Base-by-base conservation (phyloP, 1,140 invertebrate species). In the Phthorimaea operculella region DNA sequence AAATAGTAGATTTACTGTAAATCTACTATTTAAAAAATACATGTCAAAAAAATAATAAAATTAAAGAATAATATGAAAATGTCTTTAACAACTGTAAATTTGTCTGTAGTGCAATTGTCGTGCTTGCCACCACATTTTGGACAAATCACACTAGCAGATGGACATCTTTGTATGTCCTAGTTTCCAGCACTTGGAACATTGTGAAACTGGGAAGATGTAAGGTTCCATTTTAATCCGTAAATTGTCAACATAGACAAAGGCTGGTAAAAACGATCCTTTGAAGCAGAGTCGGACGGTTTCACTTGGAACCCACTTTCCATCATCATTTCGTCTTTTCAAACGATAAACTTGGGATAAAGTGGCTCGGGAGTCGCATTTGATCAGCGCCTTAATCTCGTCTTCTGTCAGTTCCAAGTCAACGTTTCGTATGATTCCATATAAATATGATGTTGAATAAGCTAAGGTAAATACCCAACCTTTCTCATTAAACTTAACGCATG, bases 201-300 rank as follows among this genome's bases (percentile, higher is more conserved):
- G 55, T 15, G 55, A 42, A 1, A 56, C 55, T 6, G 55, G 55
- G 12, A 51, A 56, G 14, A 47, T 14, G 33, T 56, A 56, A 4
- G 34, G 48, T 12, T 51, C 49, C 4, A 56, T 36, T 14, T 51
- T 17, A 16, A 48, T 39, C 14, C 47, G 17, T 16, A 49, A 5
- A 7, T 33, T 39, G 28, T 34, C 39, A 34, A 48, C 16, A 16
- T 49, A 49, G 15, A 55, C 17, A 49, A 49, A 39, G 33, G 44
- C 0, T 4, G 53, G 53, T 55, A 55, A 55, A 18, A 3, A 34
- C 4, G 44, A 48, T 3, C 53, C 53, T 15, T 49, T 36, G 11
- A 55, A 55, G 17, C 45, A 33, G 8, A 55, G 3, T 7, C 53
- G 12, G 9, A 55, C 33, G 5, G 33, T 33, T 34, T 55, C 53